Evolutionary conservation across 2,888 invertebrate species (phyloP).

Genomic region (Aspidiotus rigidus): DNA sequence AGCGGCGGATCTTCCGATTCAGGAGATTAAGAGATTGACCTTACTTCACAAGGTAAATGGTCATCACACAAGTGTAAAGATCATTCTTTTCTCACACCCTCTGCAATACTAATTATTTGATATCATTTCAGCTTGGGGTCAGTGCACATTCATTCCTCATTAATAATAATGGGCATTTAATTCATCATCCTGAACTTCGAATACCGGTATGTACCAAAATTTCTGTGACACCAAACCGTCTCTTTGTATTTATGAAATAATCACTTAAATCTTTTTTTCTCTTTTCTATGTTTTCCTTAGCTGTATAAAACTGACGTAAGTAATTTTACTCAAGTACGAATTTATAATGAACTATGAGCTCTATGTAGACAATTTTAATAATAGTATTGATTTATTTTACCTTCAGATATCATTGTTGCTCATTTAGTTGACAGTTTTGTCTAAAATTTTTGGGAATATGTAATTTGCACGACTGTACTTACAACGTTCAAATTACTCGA

Average conservation of each 20-base stretch:
- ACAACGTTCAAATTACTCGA: too few relatives aligned
- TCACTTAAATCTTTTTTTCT: constrained; percentile 3
- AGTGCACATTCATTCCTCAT: constrained; percentile 95
- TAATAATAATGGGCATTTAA: constrained; percentile 92
- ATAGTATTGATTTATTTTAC: too few relatives aligned
- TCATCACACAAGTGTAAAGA: too few relatives aligned
- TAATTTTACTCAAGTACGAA: not conserved
- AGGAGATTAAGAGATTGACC: constrained; percentile 88
- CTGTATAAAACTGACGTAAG: constrained; percentile 21
- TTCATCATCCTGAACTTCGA: constrained; percentile 91
- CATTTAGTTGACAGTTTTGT: too few relatives aligned
- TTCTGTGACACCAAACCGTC: too few relatives aligned
- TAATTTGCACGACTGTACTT: too few relatives aligned
- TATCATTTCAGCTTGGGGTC: constrained; percentile 67
- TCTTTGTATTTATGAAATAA: too few relatives aligned
- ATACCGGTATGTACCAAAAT: constrained; percentile 59
- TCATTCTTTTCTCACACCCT: not conserved
- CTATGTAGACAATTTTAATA: too few relatives aligned
- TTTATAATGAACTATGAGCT: too few relatives aligned
- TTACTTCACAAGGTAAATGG: constrained; percentile 76
- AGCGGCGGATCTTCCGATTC: constrained; percentile 92
- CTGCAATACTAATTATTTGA: not conserved
- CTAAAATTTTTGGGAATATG: too few relatives aligned
- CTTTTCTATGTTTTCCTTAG: constrained; percentile 9
- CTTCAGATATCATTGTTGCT: too few relatives aligned